phyloP scores from a whole-genome alignment of 2,888 invertebrate genomes.

The Amaurobius ferox region DNA sequence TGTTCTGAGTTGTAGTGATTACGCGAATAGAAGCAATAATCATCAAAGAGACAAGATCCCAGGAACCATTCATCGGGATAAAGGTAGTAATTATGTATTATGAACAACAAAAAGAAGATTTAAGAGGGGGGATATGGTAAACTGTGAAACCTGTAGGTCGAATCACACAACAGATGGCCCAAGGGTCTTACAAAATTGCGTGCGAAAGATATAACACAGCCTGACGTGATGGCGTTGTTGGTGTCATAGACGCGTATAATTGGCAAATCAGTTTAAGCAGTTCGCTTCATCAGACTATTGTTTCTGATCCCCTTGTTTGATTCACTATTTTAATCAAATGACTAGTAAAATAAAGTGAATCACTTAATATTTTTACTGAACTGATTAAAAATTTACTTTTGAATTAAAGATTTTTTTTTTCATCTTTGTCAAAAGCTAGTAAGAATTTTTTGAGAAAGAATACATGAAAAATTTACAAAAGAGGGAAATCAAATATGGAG shows the following conservation, averaged over 20 bases:
- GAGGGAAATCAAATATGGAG: too few relatives aligned
- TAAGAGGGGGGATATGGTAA: slow-evolving; percentile 13
- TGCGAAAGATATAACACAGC: slow-evolving; percentile 65
- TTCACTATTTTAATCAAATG: slow-evolving; percentile 49
- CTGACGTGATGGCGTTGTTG: slow-evolving; percentile 39
- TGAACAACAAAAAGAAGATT: slow-evolving; percentile 56
- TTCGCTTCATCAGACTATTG: slow-evolving; percentile 47
- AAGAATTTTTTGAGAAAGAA: too few relatives aligned
- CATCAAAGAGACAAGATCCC: slow-evolving; percentile 55
- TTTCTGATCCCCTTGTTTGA: slow-evolving; percentile 38
- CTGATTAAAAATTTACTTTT: too few relatives aligned
- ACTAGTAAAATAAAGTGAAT: slow-evolving; percentile 24
- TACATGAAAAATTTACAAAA: too few relatives aligned
- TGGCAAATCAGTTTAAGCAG: slow-evolving; percentile 29
- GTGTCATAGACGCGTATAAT: slow-evolving; percentile 42
- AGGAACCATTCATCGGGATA: slow-evolving; percentile 60
- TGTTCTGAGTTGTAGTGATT: slow-evolving; percentile 50
- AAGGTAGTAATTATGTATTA: slow-evolving; percentile 68
- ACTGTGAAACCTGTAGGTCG: slow-evolving; percentile 48
- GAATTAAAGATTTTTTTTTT: too few relatives aligned
- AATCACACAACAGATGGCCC: slow-evolving; percentile 43
- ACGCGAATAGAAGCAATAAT: slow-evolving; percentile 50
- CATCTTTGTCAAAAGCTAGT: too few relatives aligned
- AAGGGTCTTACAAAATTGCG: slow-evolving; percentile 31
- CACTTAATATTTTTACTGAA: too few relatives aligned